Base-by-base conservation (phyloP, 2,113 vertebrate genomes). In the Urocynchramus pylzowi region DNA sequence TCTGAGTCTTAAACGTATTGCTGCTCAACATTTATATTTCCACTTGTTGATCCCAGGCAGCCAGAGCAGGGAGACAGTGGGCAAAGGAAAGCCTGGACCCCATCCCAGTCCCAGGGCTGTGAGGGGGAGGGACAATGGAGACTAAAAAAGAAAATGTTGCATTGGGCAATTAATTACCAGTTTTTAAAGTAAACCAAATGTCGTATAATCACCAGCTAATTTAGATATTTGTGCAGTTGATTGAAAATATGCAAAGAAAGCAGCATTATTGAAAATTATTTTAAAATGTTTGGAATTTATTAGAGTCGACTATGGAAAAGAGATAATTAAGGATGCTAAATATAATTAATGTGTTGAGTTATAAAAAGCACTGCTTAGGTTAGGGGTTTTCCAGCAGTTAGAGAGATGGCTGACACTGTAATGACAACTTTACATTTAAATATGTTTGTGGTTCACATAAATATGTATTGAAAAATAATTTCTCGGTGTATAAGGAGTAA, bases 221-320 rank as follows among this genome's bases (percentile, higher is more conserved):
- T 96, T 95, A 95, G 90, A 44, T 95, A 97, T 95, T 97, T 95
- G 93, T 90, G 94, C 47, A 59, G 79, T 54, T 93, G 95, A 97
- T 93, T 95, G 91, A 93, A 97, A 95, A 93, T 95, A 95, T 93
- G 94, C 95, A 95, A 86, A 93, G 92, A 96, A 97, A 95, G 90
- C 63, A 73, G 42, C 54, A 78, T 84, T 96, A 97, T 86, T 96
- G 84, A 81, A 93, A 92, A 95, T 95, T 95, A 93, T 95, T 97
- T 95, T 95, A 59, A 89, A 97, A 87, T 95, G 92, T 93, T 96
- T 90, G 71, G 92, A 92, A 90, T 88, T 95, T 96, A 93, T 95
- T 93, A 92, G 84, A 87, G 68, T 88, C 30, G 50, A 59, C 91
- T 95, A 35, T 90, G 93, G 76, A 84, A 93, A 95, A 95, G 73